Evolutionary conservation across 2,797 vertebrate genomes (phyloP), one percentile per base, ranked within the genome.

Genomic region (Chanos chanos): DNA sequence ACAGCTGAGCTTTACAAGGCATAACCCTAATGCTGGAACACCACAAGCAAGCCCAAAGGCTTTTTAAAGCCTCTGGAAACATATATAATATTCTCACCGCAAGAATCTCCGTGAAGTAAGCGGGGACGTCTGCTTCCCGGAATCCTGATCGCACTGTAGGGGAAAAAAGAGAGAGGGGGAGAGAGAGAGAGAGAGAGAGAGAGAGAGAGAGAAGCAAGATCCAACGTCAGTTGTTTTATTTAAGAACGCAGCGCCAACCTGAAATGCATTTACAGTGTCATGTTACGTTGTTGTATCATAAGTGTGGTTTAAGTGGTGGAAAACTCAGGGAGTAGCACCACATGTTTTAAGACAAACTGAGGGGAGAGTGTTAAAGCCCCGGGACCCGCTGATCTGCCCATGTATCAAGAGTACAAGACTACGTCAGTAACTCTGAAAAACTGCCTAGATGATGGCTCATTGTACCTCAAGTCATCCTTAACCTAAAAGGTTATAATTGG

Each of bases 71-170:
- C 25, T 67, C 62, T 53, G 48, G 61, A 74, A 75, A 61, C 43
- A 57, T 45, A 66, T 58, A 54, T 33, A n/a, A n/a, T n/a, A 71
- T 57, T 82, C 82, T 84, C 77, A 83, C 83, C 77, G 52, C 55
- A 74, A 61, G 44, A 74, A 55, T 73, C 55, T 58, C 53, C 31
- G 34, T 53, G 65, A 81, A 57, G 61, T 58, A 48, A 60, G 66
- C 44, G 54, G 34, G 58, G 44, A 65, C 64, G 51, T 73, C 76
- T 79, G 24, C 64, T 66, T 82, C 72, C 64, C 24, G 52, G 77
- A 76, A 74, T 75, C 41, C 28, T 27, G 71, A 70, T 61, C 74
- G 66, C 61, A 58, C 66, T 63, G 56, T 75, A 83, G 66, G 64
- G 55, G 48, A 59, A 74, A 12, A 45, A 41, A 34, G 5, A 49